Conservation (phyloP, 2,113 vertebrate genomes). For the Condylura cristata region DNA sequence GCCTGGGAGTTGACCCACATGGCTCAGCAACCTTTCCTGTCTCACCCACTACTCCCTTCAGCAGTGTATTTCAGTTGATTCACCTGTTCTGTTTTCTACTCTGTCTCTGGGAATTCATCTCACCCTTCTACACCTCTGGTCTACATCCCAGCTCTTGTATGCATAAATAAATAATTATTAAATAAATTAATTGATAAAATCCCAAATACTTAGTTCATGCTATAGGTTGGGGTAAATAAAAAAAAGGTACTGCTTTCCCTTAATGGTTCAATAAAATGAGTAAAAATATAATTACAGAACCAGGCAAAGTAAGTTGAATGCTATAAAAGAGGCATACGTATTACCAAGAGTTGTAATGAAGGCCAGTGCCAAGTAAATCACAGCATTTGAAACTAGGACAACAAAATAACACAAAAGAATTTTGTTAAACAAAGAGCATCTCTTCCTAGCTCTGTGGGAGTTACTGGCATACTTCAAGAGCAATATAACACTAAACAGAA, state of each 20-base stretch:
- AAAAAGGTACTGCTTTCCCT: not conserved
- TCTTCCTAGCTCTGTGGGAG: not conserved
- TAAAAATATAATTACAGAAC: not conserved
- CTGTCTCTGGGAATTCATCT: too few species aligned
- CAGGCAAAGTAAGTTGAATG: not conserved
- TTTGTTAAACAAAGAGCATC: constrained; percentile 42
- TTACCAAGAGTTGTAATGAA: not conserved
- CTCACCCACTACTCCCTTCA: too few species aligned
- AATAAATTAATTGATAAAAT: too few species aligned
- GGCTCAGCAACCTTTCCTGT: too few species aligned
- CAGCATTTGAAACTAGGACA: not conserved
- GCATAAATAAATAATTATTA: too few species aligned
- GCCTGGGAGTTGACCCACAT: too few species aligned
- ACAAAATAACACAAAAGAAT: constrained; percentile 28
- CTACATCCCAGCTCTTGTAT: too few species aligned
- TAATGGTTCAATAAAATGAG: not conserved
- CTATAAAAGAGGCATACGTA: not conserved
- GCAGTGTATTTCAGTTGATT: too few species aligned
- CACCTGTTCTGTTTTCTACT: too few species aligned
- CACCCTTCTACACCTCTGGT: too few species aligned
- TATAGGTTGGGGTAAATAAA: not conserved
- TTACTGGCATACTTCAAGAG: not conserved
- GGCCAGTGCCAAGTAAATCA: constrained; percentile 21
- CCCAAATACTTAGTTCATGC: not conserved
- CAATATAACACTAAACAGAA: constrained; percentile 34